A percentile compares a stretch with the other conserved stretches of the same genome.
Evolutionary conservation across 1,140 invertebrate genomes (phyloP).

Genomic region (Megalonaias nervosa): DNA sequence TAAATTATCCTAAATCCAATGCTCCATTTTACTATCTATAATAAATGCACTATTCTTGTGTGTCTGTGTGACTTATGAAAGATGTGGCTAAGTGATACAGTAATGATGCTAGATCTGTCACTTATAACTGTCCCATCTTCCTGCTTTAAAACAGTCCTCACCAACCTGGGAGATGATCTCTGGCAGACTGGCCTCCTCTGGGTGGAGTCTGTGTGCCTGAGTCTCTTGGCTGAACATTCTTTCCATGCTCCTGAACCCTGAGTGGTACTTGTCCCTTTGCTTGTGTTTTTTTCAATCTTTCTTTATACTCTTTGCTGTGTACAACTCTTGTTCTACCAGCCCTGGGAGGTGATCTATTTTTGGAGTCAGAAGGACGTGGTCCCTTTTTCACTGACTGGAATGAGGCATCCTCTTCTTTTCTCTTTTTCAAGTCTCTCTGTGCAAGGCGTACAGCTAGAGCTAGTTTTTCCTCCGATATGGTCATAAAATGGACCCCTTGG

Average conservation of each 20-base stretch:
- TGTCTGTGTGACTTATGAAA: background rate
- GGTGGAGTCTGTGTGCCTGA: constrained; percentile 49
- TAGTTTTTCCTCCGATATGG: constrained; percentile 21
- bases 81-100: too few relatives aligned
- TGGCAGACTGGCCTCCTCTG: constrained; percentile 16
- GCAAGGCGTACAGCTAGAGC: constrained; percentile 28
- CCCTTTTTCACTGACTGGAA: too few relatives aligned
- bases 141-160: background rate
- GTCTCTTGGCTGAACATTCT: constrained; percentile 22
- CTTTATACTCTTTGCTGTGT: constrained; percentile 15
- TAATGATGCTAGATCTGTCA: background rate
- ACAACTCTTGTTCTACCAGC: constrained; percentile 25
- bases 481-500: background rate
- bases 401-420: constrained; percentile 1
- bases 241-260: constrained; percentile 27
- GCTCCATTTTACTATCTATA: background rate
- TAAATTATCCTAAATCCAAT: too few relatives aligned
- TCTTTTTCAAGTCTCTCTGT: constrained; percentile 25
- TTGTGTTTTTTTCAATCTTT: constrained; percentile 18
- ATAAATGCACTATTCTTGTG: background rate
- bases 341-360: background rate
- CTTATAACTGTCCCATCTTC: background rate
- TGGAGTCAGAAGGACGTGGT: too few relatives aligned
- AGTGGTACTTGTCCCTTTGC: background rate
- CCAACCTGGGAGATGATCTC: constrained; percentile 35